Evolutionary conservation across 2,797 vertebrate genomes (phyloP), one percentile per base, ranked within the genome.

Genomic region (Todus mexicanus): DNA sequence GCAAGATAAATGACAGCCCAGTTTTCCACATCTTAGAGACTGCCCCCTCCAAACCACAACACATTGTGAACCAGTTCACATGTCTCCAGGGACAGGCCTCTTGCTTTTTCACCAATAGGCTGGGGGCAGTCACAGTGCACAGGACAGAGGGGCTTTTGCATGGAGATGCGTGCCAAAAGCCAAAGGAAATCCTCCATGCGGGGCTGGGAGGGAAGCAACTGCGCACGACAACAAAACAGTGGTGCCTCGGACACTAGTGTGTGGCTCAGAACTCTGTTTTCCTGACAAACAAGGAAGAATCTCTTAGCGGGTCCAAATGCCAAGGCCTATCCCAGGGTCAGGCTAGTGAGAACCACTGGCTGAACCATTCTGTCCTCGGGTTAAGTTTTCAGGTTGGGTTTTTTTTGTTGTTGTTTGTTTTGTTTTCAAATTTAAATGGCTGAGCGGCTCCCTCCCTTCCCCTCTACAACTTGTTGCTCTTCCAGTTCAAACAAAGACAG

Each of bases 401-500:
- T 37, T n/a, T 77, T 63, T 7, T 8, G 15, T 8, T 11, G 8
- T 33, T 50, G 31, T 48, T 60, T 53, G 74, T 72, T 92, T 92
- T 93, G 77, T 94, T 91, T 93, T 89, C 37, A 63, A 61, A 92
- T 59, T 23, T 51, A 76, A 86, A 92, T 47, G 61, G 61, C 73
- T 48, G 89, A 51, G 33, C 57, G 21, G 65, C 72, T 82, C 35
- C 45, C 22, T 12, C 45, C 5, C 45, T 21, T 6, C 10, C 17
- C 48, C 47, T 15, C 5, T 7, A 27, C 94, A 94, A 92, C 94
- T 92, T 92, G 83, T 91, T 94, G 88, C 94, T 61, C 66, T 92
- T 96, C 94, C 81, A 90, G 96, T 95, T 81, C 96, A 95, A 96
- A 96, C 95, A 92, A 96, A 80, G 77, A 59, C 89, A 9, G 84